Evolutionary conservation across 1,140 invertebrate genomes (phyloP).

Genomic region (Aplysia californica): DNA sequence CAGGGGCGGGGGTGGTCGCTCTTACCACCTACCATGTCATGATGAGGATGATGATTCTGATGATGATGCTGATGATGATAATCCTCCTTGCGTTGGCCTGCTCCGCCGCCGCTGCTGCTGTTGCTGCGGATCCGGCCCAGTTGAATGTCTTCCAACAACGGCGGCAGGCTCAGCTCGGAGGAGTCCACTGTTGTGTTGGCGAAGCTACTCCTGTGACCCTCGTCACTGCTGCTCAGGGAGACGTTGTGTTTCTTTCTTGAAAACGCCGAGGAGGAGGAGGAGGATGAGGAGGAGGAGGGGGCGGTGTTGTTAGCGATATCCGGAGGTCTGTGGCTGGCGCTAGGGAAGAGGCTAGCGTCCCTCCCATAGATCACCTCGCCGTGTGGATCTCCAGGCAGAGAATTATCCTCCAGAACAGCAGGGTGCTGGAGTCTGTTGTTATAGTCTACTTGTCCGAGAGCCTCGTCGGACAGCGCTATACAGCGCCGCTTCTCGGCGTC

Average conservation of each 20-base stretch:
- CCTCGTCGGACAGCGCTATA: neutral
- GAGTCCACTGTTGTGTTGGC: slow-evolving; percentile 9
- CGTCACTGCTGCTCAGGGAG: neutral
- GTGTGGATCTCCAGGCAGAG: neutral
- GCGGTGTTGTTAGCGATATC: neutral
- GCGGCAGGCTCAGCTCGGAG: slow-evolving; percentile 8
- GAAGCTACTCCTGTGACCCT: slow-evolving; percentile 4
- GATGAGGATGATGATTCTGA: neutral
- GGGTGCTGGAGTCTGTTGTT: neutral
- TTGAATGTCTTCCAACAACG: slow-evolving; percentile 25
- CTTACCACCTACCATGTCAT: slow-evolving; percentile 10
- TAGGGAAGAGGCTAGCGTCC: neutral
- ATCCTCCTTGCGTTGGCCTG: neutral
- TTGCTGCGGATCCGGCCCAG: neutral
- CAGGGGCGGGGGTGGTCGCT: neutral
- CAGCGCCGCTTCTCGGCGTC: slow-evolving; percentile 19
- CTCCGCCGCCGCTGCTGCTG: neutral
- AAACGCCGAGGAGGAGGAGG: neutral
- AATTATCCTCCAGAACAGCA: slow-evolving; percentile 9
- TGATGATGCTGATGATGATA: neutral
- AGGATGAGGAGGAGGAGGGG: neutral
- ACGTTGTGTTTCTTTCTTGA: neutral
- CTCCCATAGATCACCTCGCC: neutral
- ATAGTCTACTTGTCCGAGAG: neutral
- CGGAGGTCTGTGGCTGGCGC: neutral